Base-by-base conservation (phyloP, 2,888 invertebrate species). In the Epinotia demarniana region DNA sequence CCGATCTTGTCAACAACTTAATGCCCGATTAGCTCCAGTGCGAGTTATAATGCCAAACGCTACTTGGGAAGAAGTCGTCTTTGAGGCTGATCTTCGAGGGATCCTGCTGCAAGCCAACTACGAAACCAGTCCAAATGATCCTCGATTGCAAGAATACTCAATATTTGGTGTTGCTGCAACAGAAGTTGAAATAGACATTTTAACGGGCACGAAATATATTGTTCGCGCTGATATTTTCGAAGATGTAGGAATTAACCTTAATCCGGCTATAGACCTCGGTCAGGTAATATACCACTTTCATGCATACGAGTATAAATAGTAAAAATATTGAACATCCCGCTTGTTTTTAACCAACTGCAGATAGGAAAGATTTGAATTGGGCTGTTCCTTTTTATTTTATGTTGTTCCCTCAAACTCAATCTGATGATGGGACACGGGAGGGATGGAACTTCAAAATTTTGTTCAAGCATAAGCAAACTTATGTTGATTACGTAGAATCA, bases 151-250 rank as follows among this genome's bases (percentile, higher is more conserved):
- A 0, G 77, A 82, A 63, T 88, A 87, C 75, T 77, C 83, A 0
- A 80, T 86, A 49, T 87, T 84, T 77, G 87, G 86, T 4, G 80
- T 87, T 62, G 84, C 86, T 55, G 81, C 81, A 2, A 81, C 79
- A 6, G 86, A 88, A 73, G 85, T 86, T 2, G 86, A 87, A 75
- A 81, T 88, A 66, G 88, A 88, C 64, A 79, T 89, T 23, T 77
- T 88, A 57, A 87, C 86, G 61, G 86, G 88, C 0, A 83, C 81
- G 53, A 86, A 87, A 77, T 85, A 85, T 85, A 84, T 88, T 67
- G 81, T 86, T 33, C 80, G 86, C 57, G 83, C 84, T 58, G 89
- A 88, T 80, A 70, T 89, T 71, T 81, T 87, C 46, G 85, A 87
- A 71, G 77, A 77, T 64, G 61, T 71, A 18, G 77, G 77, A n/a